Evolutionary conservation across 2,797 vertebrate genomes (phyloP).

Genomic region (Spinus pinus): DNA sequence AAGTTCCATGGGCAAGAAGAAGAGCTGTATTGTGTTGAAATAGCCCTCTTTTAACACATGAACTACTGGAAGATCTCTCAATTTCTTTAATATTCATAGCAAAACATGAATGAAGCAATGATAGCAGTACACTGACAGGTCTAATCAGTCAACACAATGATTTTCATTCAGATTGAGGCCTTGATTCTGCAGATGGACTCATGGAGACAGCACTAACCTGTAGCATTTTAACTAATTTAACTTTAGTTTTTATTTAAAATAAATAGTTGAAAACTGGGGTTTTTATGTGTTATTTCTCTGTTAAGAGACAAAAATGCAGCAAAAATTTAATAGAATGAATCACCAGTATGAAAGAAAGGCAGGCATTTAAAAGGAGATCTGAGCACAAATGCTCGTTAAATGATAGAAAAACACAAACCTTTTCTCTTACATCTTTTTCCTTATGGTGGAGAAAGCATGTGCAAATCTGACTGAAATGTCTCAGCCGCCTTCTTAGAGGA

Average conservation of each 20-base stretch:
- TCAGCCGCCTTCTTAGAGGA: conserved; percentile 78
- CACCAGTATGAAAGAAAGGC: neutral
- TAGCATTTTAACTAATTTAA: neutral
- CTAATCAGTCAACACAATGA: neutral
- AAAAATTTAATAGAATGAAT: neutral
- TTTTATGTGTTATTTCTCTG: neutral
- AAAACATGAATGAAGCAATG: neutral
- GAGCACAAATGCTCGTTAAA: neutral
- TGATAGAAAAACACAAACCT: conserved; percentile 70
- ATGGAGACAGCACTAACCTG: neutral
- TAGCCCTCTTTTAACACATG: neutral
- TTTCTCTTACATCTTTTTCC: conserved; percentile 77
- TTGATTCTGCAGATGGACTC: neutral
- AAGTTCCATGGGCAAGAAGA: neutral
- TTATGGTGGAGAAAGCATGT: conserved; percentile 78
- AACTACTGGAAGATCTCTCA: neutral
- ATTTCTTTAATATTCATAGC: neutral
- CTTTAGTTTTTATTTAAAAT: neutral
- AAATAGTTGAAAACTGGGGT: neutral
- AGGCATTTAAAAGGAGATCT: neutral
- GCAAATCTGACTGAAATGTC: conserved; percentile 80
- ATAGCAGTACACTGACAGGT: neutral
- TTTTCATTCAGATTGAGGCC: neutral
- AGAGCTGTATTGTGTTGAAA: neutral
- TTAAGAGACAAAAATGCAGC: neutral